phyloP scores from a whole-genome alignment of 2,113 vertebrate species.

The Alaudala cheleensis region DNA sequence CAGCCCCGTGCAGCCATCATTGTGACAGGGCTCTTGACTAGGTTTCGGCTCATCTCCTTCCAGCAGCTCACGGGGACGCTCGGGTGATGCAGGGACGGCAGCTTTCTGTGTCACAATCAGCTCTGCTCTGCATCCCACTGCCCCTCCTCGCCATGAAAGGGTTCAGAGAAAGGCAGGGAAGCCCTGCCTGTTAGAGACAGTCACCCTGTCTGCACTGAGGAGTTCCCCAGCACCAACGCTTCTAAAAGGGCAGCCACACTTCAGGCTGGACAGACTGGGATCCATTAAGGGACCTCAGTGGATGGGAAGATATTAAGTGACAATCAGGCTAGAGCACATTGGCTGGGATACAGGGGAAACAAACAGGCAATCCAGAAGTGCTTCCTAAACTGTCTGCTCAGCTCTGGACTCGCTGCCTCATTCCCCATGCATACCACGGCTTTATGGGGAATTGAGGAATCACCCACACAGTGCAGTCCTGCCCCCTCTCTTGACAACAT shows the following conservation, averaged over 20 bases:
- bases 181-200: neutral
- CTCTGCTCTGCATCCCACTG: neutral
- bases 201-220: neutral
- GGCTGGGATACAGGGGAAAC: neutral
- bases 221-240: neutral
- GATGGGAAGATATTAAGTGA: neutral
- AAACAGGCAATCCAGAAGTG: neutral
- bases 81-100: neutral
- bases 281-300: neutral
- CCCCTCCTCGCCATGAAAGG: neutral
- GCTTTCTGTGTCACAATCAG: neutral
- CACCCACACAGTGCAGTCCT: neutral
- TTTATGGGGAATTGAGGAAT: neutral
- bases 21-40: constrained; percentile 50
- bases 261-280: neutral
- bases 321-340: neutral
- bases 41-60: constrained; percentile 50
- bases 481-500: neutral
- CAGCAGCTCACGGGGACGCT: constrained; percentile 23
- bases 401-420: neutral
- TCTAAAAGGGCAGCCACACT: neutral
- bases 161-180: constrained; percentile 30
- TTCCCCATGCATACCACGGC: neutral
- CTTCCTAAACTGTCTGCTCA: neutral
- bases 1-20: neutral